Base-by-base conservation (phyloP, 2,797 vertebrate species). In the Liparis tanakae region DNA sequence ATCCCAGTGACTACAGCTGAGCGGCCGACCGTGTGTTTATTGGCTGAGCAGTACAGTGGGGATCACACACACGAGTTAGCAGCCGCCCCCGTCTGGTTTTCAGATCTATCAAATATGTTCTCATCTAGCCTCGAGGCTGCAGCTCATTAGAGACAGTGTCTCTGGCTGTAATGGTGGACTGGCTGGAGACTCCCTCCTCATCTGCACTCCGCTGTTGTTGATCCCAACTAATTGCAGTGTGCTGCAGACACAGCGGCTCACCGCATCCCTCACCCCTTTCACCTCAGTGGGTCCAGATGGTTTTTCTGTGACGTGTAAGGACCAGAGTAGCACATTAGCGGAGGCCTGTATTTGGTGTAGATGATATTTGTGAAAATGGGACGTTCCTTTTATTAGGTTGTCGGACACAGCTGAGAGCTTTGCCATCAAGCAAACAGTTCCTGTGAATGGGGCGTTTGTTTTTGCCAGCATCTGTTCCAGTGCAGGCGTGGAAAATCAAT, bases 201-300 rank as follows among this genome's bases (percentile, higher is more conserved):
- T 44, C 46, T 10, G 25, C 7, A 37, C 30, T 25, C 65, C 8
- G 33, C 43, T 70, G 59, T 33, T 63, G 68, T 48, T 75, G 20
- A 59, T 75, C 20, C 15, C 18, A 36, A 10, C 53, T 65, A 55
- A 71, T 39, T 70, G 72, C 54, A 59, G 8, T 20, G 48, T 20
- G 70, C 51, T 59, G 66, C 56, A 68, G 67, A 62, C 39, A 13
- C 51, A 62, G 70, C 3, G 8, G 44, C 63, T 62, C 15, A 25
- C n/a, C 36, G 10, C 0, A 17, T 6, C 10, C 18, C 63, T 59
- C 34, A 53, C 60, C 65, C 72, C 22, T 53, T 30, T 60, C 17
- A 33, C 46, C 30, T 65, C 37, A 62, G 17, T 62, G 55, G 55
- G 54, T 69, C 46, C 53, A 48, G 53, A 65, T 39, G 70, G 54